Percentiles rank a stretch among this genome's conserved stretches.
These are phyloP conservation scores for Lasiurus cinereus DNA, from an alignment of 2,113 vertebrate species.

Conservation along the genomic window DNA sequence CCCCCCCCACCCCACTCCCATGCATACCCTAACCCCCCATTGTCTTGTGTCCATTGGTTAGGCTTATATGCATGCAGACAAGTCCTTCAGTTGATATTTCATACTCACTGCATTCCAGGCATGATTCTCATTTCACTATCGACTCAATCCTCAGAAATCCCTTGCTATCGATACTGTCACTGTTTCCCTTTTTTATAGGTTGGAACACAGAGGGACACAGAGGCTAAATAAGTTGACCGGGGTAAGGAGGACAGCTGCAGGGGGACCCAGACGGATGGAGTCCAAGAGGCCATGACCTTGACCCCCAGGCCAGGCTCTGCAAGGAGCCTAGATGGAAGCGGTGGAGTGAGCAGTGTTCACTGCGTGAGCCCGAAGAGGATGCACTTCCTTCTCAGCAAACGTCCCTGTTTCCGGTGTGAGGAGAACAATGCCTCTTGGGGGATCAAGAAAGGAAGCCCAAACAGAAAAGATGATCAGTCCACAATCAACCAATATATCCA, in stretches of 20 bases:
- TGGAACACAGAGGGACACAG: not conserved
- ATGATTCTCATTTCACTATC: not conserved
- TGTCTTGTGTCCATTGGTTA: too few species aligned
- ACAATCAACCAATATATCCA: not conserved
- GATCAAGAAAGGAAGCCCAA: slow-evolving; percentile 17
- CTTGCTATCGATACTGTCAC: not conserved
- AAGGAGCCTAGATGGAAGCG: not conserved
- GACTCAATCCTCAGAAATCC: not conserved
- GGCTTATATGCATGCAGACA: too few species aligned
- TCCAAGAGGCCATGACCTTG: not conserved
- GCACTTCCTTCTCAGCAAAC: not conserved
- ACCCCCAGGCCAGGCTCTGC: not conserved
- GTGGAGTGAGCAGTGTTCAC: not conserved
- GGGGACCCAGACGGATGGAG: not conserved
- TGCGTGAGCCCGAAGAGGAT: not conserved
- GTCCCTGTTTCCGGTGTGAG: not conserved
- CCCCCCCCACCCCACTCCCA: too few species aligned
- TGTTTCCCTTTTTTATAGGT: not conserved
- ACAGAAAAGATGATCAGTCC: not conserved
- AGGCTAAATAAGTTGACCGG: not conserved
- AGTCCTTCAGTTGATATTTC: not conserved
- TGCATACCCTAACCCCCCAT: too few species aligned
- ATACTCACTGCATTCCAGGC: not conserved
- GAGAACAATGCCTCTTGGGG: not conserved
- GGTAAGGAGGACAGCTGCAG: not conserved